These are phyloP conservation scores for Syrista parreyssii DNA, from an alignment of 2,888 invertebrate species.

Conservation along the genomic window DNA sequence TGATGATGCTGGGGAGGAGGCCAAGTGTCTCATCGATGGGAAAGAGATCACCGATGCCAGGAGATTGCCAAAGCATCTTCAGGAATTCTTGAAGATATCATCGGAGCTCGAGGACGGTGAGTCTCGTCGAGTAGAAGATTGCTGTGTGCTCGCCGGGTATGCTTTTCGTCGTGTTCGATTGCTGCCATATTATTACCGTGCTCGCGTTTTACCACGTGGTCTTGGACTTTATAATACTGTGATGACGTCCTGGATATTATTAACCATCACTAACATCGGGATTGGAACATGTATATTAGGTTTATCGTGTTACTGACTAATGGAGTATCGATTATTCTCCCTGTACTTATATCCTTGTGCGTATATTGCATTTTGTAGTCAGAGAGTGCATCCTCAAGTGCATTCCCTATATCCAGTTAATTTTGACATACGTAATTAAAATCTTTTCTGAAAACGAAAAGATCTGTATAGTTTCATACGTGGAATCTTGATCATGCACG, in stretches of 20 bases:
- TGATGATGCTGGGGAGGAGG: conserved; percentile 39
- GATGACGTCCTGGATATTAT: background rate
- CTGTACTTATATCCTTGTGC: background rate
- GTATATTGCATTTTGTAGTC: background rate
- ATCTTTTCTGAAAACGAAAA: background rate
- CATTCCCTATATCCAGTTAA: background rate
- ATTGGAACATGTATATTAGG: background rate
- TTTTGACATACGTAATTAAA: background rate
- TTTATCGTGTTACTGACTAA: background rate
- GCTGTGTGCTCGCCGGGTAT: conserved; percentile 35
- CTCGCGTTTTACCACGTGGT: background rate
- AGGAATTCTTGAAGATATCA: conserved; percentile 80
- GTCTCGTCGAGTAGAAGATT: conserved; percentile 57
- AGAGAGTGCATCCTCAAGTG: background rate
- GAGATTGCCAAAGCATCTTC: conserved; percentile 80
- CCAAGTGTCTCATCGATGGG: conserved; percentile 76
- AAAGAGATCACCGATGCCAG: conserved; percentile 72
- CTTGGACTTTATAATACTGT: background rate
- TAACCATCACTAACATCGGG: background rate
- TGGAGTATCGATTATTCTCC: background rate
- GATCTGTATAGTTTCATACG: background rate
- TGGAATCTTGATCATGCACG: background rate
- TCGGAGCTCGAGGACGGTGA: conserved; percentile 68
- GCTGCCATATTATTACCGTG: conserved; percentile 8
- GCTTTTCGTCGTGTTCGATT: conserved; percentile 25